A percentile compares a stretch with the other conserved stretches of the same genome.
Evolutionary conservation across 2,113 vertebrate species (phyloP).

Genomic region (Urocynchramus pylzowi): DNA sequence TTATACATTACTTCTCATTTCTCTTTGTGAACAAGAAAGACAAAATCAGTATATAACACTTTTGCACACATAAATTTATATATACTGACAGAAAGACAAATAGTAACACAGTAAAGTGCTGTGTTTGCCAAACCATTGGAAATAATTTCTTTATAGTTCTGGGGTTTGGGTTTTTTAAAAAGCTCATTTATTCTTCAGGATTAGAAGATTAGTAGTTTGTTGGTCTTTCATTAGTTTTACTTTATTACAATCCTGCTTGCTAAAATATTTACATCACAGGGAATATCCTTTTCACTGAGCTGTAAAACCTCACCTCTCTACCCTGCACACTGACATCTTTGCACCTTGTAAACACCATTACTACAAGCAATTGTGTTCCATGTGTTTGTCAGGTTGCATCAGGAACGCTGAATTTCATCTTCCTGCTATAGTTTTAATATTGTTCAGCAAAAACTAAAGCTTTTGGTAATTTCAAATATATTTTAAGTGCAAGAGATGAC

Average conservation of each 20-base stretch:
- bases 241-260: neutral
- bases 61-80: neutral
- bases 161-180: neutral
- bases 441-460: neutral
- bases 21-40: neutral
- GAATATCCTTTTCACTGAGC: neutral
- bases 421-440: neutral
- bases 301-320: neutral
- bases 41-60: neutral
- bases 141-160: neutral
- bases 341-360: constrained; percentile 42
- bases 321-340: neutral
- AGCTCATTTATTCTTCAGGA: neutral
- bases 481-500: neutral
- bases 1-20: neutral
- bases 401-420: neutral
- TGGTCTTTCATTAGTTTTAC: neutral
- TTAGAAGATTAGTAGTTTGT: neutral
- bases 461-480: neutral
- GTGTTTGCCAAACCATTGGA: neutral
- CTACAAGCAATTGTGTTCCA: constrained; percentile 5
- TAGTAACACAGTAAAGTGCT: neutral
- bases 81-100: neutral
- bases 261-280: neutral
- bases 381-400: constrained; percentile 39